Conservation (phyloP, 2,888 invertebrate genomes). For the Pollenia griseotomentosa region DNA sequence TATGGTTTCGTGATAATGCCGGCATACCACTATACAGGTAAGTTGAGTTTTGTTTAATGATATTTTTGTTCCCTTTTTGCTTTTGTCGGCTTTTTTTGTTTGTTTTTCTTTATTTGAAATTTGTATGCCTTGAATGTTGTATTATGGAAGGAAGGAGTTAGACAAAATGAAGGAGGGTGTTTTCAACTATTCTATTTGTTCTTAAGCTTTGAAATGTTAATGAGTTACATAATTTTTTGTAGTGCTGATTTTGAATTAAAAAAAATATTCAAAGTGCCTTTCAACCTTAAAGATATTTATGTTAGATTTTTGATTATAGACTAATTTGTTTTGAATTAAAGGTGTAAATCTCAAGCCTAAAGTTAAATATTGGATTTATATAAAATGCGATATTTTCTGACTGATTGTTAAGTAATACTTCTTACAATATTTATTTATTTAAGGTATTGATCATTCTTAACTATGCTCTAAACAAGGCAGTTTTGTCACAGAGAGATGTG, state of each 20-base stretch:
- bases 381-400: too few species aligned
- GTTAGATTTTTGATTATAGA: too few species aligned
- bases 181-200: not conserved
- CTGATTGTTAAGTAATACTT: too few species aligned
- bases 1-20: constrained; percentile 95
- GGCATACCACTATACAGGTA: constrained; percentile 93
- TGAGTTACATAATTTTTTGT: not conserved
- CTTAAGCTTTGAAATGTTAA: not conserved
- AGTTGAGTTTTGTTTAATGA: constrained; percentile 58
- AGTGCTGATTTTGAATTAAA: not conserved
- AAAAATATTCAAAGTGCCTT: too few species aligned
- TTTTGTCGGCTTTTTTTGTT: not conserved
- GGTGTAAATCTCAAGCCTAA: too few species aligned
- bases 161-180: not conserved
- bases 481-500: too few species aligned
- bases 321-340: too few species aligned
- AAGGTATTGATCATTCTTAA: too few species aligned
- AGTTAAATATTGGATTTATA: too few species aligned
- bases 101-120: constrained; percentile 23
- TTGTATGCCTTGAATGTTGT: not conserved
- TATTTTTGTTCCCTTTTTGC: constrained; percentile 3
- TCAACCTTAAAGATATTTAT: too few species aligned
- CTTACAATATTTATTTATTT: too few species aligned
- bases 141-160: not conserved
- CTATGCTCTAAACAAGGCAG: too few species aligned